Evolutionary conservation across 2,797 vertebrate genomes (phyloP).

Genomic region (Eulemur albifrons): DNA sequence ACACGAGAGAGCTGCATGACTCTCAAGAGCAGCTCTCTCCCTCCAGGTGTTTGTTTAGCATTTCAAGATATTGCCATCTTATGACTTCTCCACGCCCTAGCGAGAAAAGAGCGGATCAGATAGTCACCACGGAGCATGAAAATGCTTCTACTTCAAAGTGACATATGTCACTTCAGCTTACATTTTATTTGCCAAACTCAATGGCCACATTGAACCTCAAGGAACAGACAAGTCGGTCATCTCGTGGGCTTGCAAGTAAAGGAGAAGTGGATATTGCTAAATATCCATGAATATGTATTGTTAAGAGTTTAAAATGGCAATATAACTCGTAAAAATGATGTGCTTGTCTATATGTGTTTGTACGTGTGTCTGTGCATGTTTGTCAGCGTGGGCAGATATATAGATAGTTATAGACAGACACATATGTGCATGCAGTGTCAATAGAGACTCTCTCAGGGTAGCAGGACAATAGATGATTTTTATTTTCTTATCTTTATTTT

Average conservation of each 20-base stretch:
- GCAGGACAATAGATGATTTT: neutral
- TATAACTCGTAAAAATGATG: neutral
- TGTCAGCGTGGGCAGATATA: neutral
- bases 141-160: neutral
- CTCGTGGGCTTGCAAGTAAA: neutral
- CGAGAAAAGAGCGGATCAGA: neutral
- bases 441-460: neutral
- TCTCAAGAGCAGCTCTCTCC: neutral
- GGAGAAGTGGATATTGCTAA: neutral
- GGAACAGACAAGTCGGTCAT: neutral
- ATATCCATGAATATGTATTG: neutral
- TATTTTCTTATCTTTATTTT: neutral
- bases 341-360: neutral
- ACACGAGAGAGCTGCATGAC: neutral
- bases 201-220: neutral
- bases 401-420: neutral
- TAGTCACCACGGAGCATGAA: neutral
- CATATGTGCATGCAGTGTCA: neutral
- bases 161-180: neutral
- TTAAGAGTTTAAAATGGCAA: neutral
- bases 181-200: neutral
- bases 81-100: neutral
- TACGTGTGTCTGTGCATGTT: neutral
- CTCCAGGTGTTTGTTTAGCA: neutral
- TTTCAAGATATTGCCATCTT: neutral